Evolutionary conservation across 2,888 invertebrate genomes (phyloP), one percentile per base, ranked within the genome.

Genomic region (Notodonta dromedarius): DNA sequence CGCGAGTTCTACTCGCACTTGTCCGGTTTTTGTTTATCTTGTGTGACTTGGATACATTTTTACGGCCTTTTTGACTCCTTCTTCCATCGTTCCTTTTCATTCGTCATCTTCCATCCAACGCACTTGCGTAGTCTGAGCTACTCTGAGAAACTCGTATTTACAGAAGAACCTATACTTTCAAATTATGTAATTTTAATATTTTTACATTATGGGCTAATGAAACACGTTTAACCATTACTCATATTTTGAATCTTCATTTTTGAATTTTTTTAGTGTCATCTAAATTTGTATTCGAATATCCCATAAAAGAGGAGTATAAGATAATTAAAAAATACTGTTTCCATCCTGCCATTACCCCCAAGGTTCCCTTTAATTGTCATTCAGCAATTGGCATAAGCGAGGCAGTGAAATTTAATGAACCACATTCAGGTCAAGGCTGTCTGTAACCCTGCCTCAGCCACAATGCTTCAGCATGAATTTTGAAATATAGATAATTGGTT

Each of bases 331-430:
- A 80, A 66, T 51, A 78, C 74, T 73, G 70, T 73, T 82, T 79
- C 78, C 78, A 78, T 79, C 80, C 73, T 73, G 68, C 79, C 75
- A 75, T 84, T 86, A 78, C 79, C 76, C 70, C 76, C 78, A 81
- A 82, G 79, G 81, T 82, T 82, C 79, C 73, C 77, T 87, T 88
- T 89, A 87, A 89, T 91, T 90, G 85, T 84, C 83, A 82, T 85
- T 82, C 82, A 79, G 84, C 84, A 84, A 89, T 87, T 83, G 86
- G 79, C 81, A 84, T 85, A 81, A 86, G 82, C 84, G 86, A 82
- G 82, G 80, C 83, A 83, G 80, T 86, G 82, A 83, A 87, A 89
- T 89, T 89, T 88, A 87, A 90, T 84, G 87, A 89, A 84, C 79
- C 80, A 82, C 82, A 88, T 87, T 89, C 74, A 73, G 88, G 88